Evolutionary conservation across 2,888 invertebrate species (phyloP).

Genomic region (Microctonus brassicae): DNA sequence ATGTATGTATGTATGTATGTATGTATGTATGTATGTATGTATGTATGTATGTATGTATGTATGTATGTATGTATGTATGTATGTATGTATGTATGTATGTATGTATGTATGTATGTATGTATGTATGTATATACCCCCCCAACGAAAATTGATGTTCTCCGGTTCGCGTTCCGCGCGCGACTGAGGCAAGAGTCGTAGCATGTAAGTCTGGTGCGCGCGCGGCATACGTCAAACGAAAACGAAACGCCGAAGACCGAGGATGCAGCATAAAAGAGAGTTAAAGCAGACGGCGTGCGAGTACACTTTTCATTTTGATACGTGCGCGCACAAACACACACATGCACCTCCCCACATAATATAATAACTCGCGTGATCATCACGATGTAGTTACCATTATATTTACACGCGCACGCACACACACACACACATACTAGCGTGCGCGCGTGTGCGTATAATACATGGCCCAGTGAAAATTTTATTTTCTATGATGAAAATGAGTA

Average conservation of each 20-base stretch:
- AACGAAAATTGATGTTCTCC: slow-evolving; percentile 55
- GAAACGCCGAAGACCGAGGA: slow-evolving; percentile 44
- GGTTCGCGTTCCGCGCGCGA: slow-evolving; percentile 65
- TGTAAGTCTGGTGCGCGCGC: slow-evolving; percentile 35
- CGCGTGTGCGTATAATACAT: not conserved
- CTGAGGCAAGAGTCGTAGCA: slow-evolving; percentile 52
- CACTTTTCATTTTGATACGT: slow-evolving; percentile 38
- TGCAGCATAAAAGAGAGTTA: slow-evolving; percentile 42
- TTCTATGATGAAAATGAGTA: too few relatives aligned
- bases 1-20: too few relatives aligned
- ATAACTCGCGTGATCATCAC: slow-evolving; percentile 10
- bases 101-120: not conserved
- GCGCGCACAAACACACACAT: too few relatives aligned
- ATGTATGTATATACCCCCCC: slow-evolving; percentile 35
- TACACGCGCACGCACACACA: too few relatives aligned
- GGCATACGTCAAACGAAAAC: slow-evolving; percentile 48
- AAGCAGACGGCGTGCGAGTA: slow-evolving; percentile 38
- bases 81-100: not conserved
- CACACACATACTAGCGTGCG: too few relatives aligned
- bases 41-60: too few relatives aligned
- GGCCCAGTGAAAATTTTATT: slow-evolving; percentile 13
- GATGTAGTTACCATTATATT: too few relatives aligned
- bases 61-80: too few relatives aligned
- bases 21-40: too few relatives aligned
- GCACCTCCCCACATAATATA: slow-evolving; percentile 19